Base-by-base conservation (phyloP, 2,797 vertebrate species). In the Otolemur crassicaudatus region DNA sequence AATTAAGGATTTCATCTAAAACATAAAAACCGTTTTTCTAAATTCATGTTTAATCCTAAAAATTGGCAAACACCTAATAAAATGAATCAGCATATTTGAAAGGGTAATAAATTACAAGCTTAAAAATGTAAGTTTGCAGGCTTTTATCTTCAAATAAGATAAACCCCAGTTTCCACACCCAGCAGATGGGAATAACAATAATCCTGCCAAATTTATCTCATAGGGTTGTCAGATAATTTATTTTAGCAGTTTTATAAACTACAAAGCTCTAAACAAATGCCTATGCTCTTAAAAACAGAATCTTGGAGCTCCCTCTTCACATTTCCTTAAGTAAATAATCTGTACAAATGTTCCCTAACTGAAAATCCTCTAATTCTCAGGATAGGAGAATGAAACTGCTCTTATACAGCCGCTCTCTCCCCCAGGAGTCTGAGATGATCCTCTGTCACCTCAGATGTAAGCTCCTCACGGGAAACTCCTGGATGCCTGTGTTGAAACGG, bases 361-460 rank as follows among this genome's bases (percentile, higher is more conserved):
- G 53, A 84, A 96, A 65, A 96, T 63, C 90, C 0, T 65, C 79
- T 87, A 73, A 90, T 75, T 91, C 72, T 94, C 69, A 91, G 13
- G n/a, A 72, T 1, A 91, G 58, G 7, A 49, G 37, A 91, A 87
- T 20, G 80, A 91, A 95, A 94, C 3, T 75, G 56, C 43, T 61
- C 67, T 86, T 67, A 29, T 79, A 11, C 79, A 17, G 80, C 27
- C 95, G 25, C 10, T 81, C 65, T 94, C 49, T 19, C 61, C n/a
- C 40, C n/a, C 73, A 8, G 0, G 17, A 73, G n/a, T 56, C 60
- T 81, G 29, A 73, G 19, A 37, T 67, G 81, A 69, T 3, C 90
- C 43, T 84, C 34, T 3, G 73, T 17, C 53, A 77, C 3, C 11
- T 87, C 70, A 90, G 69, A 63, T 25, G 8, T n/a, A 93, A 79